phyloP scores from a whole-genome alignment of 2,888 invertebrate species.

The Drosophila testacea region DNA sequence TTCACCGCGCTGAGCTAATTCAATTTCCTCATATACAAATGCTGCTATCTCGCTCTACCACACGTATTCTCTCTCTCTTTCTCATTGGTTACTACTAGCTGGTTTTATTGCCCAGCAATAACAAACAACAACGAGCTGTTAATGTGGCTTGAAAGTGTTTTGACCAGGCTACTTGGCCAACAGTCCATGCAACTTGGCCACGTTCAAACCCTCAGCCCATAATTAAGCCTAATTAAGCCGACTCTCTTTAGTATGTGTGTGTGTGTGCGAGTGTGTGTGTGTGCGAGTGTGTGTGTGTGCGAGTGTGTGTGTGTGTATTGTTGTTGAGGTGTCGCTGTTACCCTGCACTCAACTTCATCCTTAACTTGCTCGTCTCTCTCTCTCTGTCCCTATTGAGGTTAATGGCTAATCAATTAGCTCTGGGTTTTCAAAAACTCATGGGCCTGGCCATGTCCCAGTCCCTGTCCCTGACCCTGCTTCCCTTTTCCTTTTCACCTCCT shows the following conservation, averaged over 20 bases:
- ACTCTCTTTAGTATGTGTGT: conserved; percentile 21
- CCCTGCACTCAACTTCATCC: conserved; percentile 44
- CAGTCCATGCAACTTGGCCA: conserved; percentile 15
- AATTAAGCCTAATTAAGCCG: conserved; percentile 78
- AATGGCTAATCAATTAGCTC: conserved; percentile 77
- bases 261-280: conserved; percentile 15
- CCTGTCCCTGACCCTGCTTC: conserved; percentile 7
- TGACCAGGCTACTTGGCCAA: conserved; percentile 58
- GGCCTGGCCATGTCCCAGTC: conserved; percentile 34
- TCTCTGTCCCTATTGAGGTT: conserved; percentile 66
- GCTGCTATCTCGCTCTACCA: background rate
- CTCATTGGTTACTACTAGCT: conserved; percentile 7
- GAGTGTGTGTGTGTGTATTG: conserved; percentile 17
- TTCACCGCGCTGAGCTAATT: conserved; percentile 47
- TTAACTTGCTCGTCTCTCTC: conserved; percentile 16
- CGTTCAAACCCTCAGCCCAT: conserved; percentile 58
- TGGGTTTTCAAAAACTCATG: conserved; percentile 28
- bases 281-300: conserved; percentile 15
- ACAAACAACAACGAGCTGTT: conserved; percentile 65
- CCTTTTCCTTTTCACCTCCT: background rate
- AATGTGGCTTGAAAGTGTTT: conserved; percentile 72
- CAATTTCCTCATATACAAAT: conserved; percentile 39
- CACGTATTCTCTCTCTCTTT: background rate
- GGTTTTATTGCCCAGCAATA: conserved; percentile 62
- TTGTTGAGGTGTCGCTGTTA: conserved; percentile 58